phyloP scores from a whole-genome alignment of 2,888 invertebrate species.

The Pollenia griseotomentosa region DNA sequence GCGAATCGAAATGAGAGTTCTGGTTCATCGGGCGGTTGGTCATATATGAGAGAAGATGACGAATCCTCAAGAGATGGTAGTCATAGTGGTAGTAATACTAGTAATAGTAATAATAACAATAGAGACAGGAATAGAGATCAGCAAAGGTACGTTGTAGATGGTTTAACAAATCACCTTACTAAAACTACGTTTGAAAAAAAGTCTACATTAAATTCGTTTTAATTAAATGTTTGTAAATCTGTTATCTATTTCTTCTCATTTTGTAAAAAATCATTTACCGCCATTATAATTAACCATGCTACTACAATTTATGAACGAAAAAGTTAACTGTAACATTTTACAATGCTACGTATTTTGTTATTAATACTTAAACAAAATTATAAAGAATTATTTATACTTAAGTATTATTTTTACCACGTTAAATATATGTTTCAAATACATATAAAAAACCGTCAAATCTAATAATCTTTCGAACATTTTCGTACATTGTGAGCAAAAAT shows the following conservation, averaged over 20 bases:
- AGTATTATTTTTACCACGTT: too few relatives aligned
- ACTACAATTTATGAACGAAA: too few relatives aligned
- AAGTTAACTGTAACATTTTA: too few relatives aligned
- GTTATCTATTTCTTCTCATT: constrained; percentile 18
- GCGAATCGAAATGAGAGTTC: constrained; percentile 57
- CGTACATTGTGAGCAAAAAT: too few relatives aligned
- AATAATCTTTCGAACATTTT: too few relatives aligned
- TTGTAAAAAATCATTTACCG: not conserved
- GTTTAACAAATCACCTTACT: constrained; percentile 48
- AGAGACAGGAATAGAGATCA: constrained; percentile 76
- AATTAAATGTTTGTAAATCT: constrained; percentile 22
- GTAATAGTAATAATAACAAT: constrained; percentile 73
- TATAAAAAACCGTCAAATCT: too few relatives aligned
- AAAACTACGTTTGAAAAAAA: not conserved
- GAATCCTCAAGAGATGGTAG: constrained; percentile 65
- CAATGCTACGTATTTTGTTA: too few relatives aligned
- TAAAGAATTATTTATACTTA: too few relatives aligned
- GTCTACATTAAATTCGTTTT: not conserved
- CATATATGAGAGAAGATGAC: constrained; percentile 80
- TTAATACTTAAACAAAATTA: too few relatives aligned
- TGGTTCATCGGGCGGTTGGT: constrained; percentile 75
- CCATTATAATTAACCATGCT: not conserved
- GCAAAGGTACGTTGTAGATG: constrained; percentile 80
- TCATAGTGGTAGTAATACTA: constrained; percentile 63
- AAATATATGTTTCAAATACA: too few relatives aligned